Evolutionary conservation across 2,797 vertebrate genomes (phyloP).

Genomic region (Macroramphosus scolopax): DNA sequence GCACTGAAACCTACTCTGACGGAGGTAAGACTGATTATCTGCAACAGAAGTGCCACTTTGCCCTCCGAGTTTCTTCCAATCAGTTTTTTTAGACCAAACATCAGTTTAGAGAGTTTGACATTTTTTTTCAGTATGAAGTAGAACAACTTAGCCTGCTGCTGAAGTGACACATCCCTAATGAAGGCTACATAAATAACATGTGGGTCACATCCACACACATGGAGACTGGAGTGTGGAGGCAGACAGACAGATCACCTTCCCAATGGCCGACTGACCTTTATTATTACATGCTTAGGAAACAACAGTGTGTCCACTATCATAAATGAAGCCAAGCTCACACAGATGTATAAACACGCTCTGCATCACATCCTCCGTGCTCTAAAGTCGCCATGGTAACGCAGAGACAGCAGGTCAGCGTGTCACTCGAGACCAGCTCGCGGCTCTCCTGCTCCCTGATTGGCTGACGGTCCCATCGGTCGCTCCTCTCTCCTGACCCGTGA

Average conservation of each 20-base stretch:
- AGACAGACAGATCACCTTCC: not conserved
- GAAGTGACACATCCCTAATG: constrained; percentile 13
- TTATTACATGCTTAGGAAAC: constrained; percentile 2
- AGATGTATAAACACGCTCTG: constrained; percentile 32
- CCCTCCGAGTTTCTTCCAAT: no score
- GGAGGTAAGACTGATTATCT: constrained; percentile 84
- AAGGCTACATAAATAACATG: constrained; percentile 49
- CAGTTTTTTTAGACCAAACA: not conserved
- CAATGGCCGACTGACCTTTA: not conserved
- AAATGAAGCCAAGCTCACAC: no score
- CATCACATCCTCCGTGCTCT: constrained; percentile 58
- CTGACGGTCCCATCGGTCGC: constrained; percentile 46
- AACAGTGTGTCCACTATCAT: constrained; percentile 28
- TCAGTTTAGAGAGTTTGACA: constrained; percentile 4
- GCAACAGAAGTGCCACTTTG: no score
- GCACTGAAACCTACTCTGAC: constrained; percentile 96
- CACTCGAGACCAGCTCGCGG: constrained; percentile 59
- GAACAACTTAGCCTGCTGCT: constrained; percentile 26
- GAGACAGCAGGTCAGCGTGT: constrained; percentile 74
- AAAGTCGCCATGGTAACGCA: constrained; percentile 68
- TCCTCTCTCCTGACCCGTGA: constrained; percentile 44
- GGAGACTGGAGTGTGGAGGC: no score
- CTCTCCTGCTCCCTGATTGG: constrained; percentile 64
- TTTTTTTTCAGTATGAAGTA: constrained; percentile 27
- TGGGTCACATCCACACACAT: constrained; percentile 44